phyloP scores from a whole-genome alignment of 2,888 invertebrate genomes.

The Danaus chrysippus region DNA sequence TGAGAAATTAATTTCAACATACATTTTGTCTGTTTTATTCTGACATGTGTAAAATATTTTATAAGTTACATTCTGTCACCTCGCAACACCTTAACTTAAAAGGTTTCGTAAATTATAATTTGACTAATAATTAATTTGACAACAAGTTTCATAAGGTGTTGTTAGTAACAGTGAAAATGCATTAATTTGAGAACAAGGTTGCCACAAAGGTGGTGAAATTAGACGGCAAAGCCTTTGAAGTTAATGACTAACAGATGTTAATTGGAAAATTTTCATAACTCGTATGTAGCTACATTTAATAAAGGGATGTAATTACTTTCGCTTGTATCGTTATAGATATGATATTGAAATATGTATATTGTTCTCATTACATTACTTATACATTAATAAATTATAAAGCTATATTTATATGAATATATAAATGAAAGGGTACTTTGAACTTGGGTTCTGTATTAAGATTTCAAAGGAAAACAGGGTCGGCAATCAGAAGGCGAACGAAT shows the following conservation, averaged over 20 bases:
- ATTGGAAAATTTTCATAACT: constrained; percentile 31
- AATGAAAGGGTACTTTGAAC: neutral
- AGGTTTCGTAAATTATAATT: constrained; percentile 24
- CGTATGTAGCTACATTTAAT: constrained; percentile 16
- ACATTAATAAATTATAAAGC: too few species aligned
- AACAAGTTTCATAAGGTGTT: constrained; percentile 21
- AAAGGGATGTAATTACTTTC: constrained; percentile 6
- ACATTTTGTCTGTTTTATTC: too few species aligned
- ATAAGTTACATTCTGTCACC: too few species aligned
- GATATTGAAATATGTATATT: constrained; percentile 6
- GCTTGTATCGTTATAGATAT: neutral
- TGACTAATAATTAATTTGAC: constrained; percentile 24
- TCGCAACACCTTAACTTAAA: constrained; percentile 10
- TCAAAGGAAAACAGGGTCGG: neutral
- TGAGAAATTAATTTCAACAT: too few species aligned
- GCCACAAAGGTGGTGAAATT: constrained; percentile 24
- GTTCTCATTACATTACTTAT: neutral
- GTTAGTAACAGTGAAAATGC: constrained; percentile 28
- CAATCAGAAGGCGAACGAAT: neutral
- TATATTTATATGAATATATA: neutral
- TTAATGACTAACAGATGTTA: constrained; percentile 26
- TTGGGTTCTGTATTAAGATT: too few species aligned
- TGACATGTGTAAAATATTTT: too few species aligned
- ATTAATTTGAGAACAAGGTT: constrained; percentile 24
- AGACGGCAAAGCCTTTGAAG: constrained; percentile 26